Base-by-base conservation (phyloP, 2,888 invertebrate genomes). In the Epirrhoe tristata region DNA sequence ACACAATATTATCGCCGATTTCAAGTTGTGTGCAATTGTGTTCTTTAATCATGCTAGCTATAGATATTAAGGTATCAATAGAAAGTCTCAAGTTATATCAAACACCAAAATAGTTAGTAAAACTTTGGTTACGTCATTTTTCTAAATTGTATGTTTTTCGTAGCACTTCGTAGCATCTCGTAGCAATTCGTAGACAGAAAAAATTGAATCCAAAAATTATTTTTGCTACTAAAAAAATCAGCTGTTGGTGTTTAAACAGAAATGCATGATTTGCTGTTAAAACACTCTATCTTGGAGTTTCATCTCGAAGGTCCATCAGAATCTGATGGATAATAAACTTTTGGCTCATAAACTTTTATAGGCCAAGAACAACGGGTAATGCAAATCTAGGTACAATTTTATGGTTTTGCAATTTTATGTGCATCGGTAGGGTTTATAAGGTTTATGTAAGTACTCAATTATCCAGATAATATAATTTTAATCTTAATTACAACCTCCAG, bases 161-260 rank as follows among this genome's bases (percentile, higher is more conserved):
- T 73, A 75, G 72, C 70, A 50, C 17, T 50, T 57, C 74, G 75
- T 74, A 73, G 73, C 71, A 63, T 6, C 43, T 63, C 63, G 71
- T 73, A 73, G 73, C 70, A 17, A 17, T 57, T 65, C 60, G 71
- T 73, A 72, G 70, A 65, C 56, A 51, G 14, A 16, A 16, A 48
- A 60, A 65, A 58, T 50, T 31, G 6, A 32, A 36, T 57, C 39
- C 55, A 31, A 53, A 63, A 63, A 24, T 36, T 6, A 58, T 6
- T 31, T 31, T 48, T 14, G 4, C 14, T 8, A 31, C 43, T 31
- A 31, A 6, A 16, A 12, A 48, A 16, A 14, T 12, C 6, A 48
- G 5, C 16, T 48, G 16, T 43, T 12, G 12, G 12, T 12, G 24
- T 24, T 24, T 12, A 12, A 12, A 43, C 3, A 8, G 12, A 43